Conservation (phyloP, 2,888 invertebrate species). For the Quadroppia sp. region DNA sequence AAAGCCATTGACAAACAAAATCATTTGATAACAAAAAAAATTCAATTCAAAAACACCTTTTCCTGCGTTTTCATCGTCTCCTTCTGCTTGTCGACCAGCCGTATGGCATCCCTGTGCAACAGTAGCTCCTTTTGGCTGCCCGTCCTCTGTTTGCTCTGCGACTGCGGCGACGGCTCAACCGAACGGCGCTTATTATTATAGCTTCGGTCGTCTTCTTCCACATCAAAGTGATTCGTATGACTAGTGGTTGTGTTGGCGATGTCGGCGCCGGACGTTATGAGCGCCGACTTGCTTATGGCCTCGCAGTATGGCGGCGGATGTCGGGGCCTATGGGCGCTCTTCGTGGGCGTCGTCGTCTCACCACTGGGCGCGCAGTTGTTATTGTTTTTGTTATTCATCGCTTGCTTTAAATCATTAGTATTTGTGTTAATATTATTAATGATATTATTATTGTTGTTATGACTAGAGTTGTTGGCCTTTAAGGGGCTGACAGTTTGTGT, state of each 20-base stretch:
- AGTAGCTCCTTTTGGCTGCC: slow-evolving; percentile 9
- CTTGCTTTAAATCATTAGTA: no score
- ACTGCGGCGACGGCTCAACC: neutral
- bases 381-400: neutral
- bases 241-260: neutral
- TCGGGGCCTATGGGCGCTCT: slow-evolving; percentile 42
- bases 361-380: neutral
- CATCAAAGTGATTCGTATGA: no score
- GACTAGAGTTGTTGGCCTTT: neutral
- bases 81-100: slow-evolving; percentile 67
- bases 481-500: neutral
- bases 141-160: neutral
- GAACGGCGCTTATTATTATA: slow-evolving; percentile 4
- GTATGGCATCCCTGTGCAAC: slow-evolving; percentile 50
- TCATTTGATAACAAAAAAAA: no score
- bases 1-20: no score
- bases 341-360: neutral
- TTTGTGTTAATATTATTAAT: neutral
- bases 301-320: slow-evolving; percentile 48
- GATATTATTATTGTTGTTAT: neutral
- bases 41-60: no score
- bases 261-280: neutral
- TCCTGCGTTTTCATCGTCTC: slow-evolving; percentile 58
- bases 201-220: no score
- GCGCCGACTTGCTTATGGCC: slow-evolving; percentile 44